These are phyloP conservation scores for Lordiphosa andalusiaca DNA, from an alignment of 2,888 invertebrate species.

Conservation along the genomic window DNA sequence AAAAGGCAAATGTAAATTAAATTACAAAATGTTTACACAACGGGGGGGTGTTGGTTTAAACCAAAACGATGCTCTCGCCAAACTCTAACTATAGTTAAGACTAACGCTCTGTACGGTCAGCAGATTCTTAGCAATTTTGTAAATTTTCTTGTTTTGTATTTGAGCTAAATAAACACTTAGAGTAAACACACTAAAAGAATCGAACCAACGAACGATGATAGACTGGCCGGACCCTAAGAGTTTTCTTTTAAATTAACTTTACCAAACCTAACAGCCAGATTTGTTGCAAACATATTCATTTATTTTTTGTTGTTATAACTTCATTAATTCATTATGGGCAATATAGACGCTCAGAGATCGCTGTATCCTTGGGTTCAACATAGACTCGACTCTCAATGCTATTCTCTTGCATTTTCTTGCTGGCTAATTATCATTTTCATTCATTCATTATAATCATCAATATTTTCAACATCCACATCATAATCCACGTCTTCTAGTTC, in stretches of 20 bases:
- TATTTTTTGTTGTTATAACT: conserved; percentile 46
- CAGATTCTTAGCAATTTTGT: conserved; percentile 26
- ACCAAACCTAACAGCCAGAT: conserved; percentile 69
- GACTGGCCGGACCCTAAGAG: conserved; percentile 54
- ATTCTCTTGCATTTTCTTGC: conserved; percentile 36
- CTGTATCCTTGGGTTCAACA: conserved; percentile 60
- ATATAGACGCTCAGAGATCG: conserved; percentile 59
- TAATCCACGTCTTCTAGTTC: conserved; percentile 28
- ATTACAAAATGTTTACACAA: conserved; percentile 53
- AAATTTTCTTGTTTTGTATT: conserved; percentile 32
- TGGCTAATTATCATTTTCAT: conserved; percentile 41
- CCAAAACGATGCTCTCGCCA: conserved; percentile 29
- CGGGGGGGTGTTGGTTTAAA: conserved; percentile 24
- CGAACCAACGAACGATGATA: conserved; percentile 33
- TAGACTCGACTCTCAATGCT: conserved; percentile 49
- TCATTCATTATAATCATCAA: conserved; percentile 46
- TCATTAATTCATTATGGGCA: conserved; percentile 48
- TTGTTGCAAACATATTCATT: conserved; percentile 68
- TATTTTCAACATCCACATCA: conserved; percentile 34
- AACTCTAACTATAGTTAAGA: conserved; percentile 56
- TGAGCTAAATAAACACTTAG: conserved; percentile 59
- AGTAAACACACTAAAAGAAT: conserved; percentile 37
- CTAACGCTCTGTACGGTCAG: conserved; percentile 47
- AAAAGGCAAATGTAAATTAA: conserved; percentile 37
- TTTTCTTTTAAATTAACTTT: conserved; percentile 31